These are phyloP conservation scores for Perca schrenkii DNA, from an alignment of 2,113 vertebrate species.

Conservation along the genomic window DNA sequence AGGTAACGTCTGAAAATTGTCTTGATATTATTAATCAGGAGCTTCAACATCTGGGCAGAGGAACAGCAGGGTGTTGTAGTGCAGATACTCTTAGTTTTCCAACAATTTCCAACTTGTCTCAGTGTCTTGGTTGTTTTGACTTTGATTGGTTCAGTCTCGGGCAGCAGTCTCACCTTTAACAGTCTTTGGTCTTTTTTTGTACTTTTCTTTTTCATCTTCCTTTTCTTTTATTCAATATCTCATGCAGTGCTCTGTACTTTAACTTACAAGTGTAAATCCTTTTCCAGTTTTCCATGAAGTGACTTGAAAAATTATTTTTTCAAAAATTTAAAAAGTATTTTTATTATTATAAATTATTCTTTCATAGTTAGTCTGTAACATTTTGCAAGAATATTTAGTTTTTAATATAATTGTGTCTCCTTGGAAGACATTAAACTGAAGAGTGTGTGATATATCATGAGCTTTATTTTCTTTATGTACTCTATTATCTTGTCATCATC, in stretches of 20 bases:
- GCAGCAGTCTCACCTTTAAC: background rate
- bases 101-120: background rate
- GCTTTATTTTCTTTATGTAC: background rate
- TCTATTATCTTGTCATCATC: background rate
- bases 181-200: background rate
- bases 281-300: background rate
- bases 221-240: background rate
- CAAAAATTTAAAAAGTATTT: too few species aligned
- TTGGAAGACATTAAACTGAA: background rate
- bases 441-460: background rate
- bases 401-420: background rate
- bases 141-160: background rate
- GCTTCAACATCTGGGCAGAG: background rate
- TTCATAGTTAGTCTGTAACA: background rate
- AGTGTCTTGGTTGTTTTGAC: background rate
- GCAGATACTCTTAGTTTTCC: background rate
- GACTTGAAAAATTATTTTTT: background rate
- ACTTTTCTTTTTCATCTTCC: too few species aligned
- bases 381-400: background rate
- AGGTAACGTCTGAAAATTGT: slow-evolving; percentile 82
- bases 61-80: background rate
- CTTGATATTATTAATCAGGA: background rate
- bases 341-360: background rate
- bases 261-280: background rate
- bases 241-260: background rate